phyloP scores from a whole-genome alignment of 1,140 invertebrate genomes.

The Leptopilina boulardi region DNA sequence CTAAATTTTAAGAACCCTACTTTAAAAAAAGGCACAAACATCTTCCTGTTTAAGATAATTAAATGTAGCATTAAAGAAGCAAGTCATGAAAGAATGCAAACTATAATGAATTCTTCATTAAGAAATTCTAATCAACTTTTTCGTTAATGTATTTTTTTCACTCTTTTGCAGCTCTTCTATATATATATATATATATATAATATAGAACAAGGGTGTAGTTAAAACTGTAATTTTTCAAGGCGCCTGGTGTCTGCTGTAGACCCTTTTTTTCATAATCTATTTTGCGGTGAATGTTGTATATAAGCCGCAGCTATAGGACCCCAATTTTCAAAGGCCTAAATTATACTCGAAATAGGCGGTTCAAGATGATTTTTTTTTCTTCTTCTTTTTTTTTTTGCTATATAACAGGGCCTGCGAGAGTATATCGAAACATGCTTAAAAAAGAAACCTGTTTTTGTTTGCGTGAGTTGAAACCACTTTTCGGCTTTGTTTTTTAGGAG shows the following conservation, averaged over 20 bases:
- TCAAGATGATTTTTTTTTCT: too few species aligned
- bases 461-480: background rate
- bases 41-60: too few species aligned
- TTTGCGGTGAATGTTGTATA: background rate
- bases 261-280: constrained; percentile 13
- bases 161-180: background rate
- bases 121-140: constrained; percentile 16
- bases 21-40: too few species aligned
- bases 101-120: too few species aligned
- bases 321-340: constrained; percentile 54
- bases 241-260: constrained; percentile 53
- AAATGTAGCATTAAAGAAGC: too few species aligned
- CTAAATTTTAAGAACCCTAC: too few species aligned
- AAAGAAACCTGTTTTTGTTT: constrained; percentile 51
- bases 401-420: constrained; percentile 41
- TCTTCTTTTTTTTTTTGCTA: too few species aligned
- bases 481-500: constrained; percentile 47
- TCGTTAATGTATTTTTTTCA: constrained; percentile 2
- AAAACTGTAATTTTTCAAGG: constrained; percentile 57
- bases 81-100: too few species aligned
- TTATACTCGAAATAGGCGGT: constrained; percentile 52
- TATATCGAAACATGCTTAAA: constrained; percentile 37
- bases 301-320: constrained; percentile 42
- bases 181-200: too few species aligned
- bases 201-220: constrained; percentile 41